phyloP scores from a whole-genome alignment of 1,140 invertebrate genomes.

The Drosophila novamexicana region DNA sequence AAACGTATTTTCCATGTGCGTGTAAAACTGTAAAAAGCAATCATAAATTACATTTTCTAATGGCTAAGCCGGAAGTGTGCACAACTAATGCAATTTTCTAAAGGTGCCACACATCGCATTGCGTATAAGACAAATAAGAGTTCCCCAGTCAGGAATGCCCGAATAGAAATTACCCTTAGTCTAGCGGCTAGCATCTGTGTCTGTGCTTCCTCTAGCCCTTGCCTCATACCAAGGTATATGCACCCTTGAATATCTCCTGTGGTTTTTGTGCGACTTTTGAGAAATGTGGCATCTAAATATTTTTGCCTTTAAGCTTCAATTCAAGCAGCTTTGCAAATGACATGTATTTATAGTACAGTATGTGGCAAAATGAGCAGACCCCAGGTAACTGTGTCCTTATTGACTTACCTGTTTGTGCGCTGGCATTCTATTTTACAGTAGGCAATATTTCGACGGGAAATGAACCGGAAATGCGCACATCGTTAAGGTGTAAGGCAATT shows the following conservation, averaged over 20 bases:
- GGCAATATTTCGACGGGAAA: constrained; percentile 67
- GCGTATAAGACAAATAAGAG: neutral
- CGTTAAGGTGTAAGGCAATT: constrained; percentile 56
- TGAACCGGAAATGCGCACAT: constrained; percentile 71
- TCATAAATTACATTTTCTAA: constrained; percentile 51
- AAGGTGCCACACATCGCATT: neutral
- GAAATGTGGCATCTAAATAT: too few species aligned
- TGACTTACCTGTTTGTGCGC: constrained; percentile 6
- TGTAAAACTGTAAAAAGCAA: constrained; percentile 36
- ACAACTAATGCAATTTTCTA: constrained; percentile 71
- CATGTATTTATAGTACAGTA: neutral
- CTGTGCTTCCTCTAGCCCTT: too few species aligned
- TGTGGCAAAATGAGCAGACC: neutral
- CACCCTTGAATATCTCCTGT: too few species aligned
- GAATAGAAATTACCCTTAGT: too few species aligned
- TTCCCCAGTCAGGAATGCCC: neutral
- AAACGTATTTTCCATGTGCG: constrained; percentile 30
- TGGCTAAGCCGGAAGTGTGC: constrained; percentile 43
- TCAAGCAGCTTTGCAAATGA: neutral
- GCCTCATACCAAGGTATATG: too few species aligned
- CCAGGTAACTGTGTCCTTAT: neutral
- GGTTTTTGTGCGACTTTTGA: too few species aligned
- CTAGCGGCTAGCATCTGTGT: too few species aligned
- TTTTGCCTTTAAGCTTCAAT: neutral
- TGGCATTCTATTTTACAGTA: constrained; percentile 37